These are phyloP conservation scores for Phacellophora camtschatica DNA, from an alignment of 30 jellyfish, hydroid and myxozoan species.

Conservation along the genomic window DNA sequence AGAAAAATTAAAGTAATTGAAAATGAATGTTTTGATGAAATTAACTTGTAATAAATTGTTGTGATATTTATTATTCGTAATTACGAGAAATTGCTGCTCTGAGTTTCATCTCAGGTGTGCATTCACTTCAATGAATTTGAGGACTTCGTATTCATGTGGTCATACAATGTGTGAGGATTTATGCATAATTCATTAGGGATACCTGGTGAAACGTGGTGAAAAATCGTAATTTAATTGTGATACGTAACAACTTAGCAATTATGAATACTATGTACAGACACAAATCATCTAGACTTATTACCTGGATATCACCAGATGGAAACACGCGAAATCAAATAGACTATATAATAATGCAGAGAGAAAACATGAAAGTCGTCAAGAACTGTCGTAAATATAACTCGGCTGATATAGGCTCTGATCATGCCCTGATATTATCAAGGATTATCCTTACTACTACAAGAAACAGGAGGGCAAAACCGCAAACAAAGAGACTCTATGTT, in stretches of 20 bases:
- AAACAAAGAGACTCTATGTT: conserved; percentile 1
- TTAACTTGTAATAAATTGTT: too few relatives aligned
- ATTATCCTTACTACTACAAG: background rate
- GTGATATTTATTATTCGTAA: too few relatives aligned
- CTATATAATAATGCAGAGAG: background rate
- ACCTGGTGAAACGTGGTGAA: too few relatives aligned
- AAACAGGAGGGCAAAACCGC: background rate
- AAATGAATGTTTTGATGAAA: too few relatives aligned
- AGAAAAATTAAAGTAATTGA: too few relatives aligned
- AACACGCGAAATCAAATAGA: background rate
- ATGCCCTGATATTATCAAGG: background rate
- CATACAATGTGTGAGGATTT: too few relatives aligned
- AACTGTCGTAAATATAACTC: conserved; percentile 19
- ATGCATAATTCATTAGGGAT: too few relatives aligned
- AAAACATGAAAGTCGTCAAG: background rate
- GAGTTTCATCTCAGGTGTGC: too few relatives aligned
- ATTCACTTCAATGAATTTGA: too few relatives aligned
- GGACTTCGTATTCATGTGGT: too few relatives aligned
- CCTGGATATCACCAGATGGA: conserved; percentile 49
- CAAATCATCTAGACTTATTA: background rate
- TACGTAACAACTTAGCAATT: conserved; percentile 22
- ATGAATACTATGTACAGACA: conserved; percentile 30
- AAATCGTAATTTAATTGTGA: too few relatives aligned
- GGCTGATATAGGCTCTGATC: conserved; percentile 37
- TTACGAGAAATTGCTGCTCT: too few relatives aligned